Evolutionary conservation across 2,888 invertebrate species (phyloP), one percentile per base, ranked within the genome.

Genomic region (Hyles lineata): DNA sequence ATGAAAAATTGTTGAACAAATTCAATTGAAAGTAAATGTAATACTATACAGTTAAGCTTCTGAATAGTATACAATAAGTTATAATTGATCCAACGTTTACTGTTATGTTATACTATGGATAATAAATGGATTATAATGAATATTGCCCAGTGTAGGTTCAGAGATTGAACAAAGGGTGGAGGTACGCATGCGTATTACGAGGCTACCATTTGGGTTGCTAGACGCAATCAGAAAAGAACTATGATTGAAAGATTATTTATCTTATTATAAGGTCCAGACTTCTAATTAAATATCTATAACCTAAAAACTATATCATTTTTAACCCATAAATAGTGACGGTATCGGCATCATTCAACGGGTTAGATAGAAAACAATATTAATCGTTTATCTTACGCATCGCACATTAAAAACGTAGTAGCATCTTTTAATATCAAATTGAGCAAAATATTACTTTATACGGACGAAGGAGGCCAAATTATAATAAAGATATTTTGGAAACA

Each of bases 161-260:
- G 87, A 88, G 92, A 93, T 92, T 91, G 93, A 93, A 87, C 92
- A 92, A 77, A 85, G 90, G 89, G 89, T 89, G 89, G 89, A 84
- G 85, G 86, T 85, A 85, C 92, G 92, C 93, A 90, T 90, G 93
- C 92, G 92, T 79, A 74, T 71, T 74, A 29, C 74, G 55, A 63
- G 63, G 69, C 76, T 77, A 77, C 83, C 79, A 80, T 76, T 79
- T 78, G 85, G 80, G 85, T 86, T 86, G 85, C 85, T 82, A 85
- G 79, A 73, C 25, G 52, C 25, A 23, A 63, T 9, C 15, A 4
- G 19, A n/a, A 58, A 52, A 15, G 17, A 23, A 21, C 21, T 67
- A 35, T 67, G 32, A 43, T 67, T 23, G 17, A 50, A 50, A 23
- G 15, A 0, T 11, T 15, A 43, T 43, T 11, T 43, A 43, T 11